Percentiles rank a stretch among this genome's conserved stretches.
These are phyloP conservation scores for Podilymbus podiceps DNA, from an alignment of 2,113 vertebrate genomes.

Conservation along the genomic window DNA sequence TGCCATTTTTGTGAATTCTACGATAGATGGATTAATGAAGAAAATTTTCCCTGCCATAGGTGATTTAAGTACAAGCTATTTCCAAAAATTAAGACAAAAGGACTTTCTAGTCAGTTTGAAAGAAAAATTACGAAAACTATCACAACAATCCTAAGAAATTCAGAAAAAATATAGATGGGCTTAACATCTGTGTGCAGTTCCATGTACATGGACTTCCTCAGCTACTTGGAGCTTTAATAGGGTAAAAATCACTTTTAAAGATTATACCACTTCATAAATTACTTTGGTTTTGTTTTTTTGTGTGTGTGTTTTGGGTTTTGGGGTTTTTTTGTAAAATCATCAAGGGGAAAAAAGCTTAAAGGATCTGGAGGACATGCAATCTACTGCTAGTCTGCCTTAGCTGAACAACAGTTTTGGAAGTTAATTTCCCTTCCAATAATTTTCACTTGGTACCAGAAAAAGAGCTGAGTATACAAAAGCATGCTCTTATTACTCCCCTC, in stretches of 20 bases:
- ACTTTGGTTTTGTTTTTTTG: too few species aligned
- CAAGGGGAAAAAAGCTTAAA: background rate
- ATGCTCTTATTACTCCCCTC: background rate
- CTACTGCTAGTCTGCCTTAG: background rate
- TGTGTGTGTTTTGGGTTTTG: too few species aligned
- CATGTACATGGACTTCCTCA: background rate
- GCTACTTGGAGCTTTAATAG: background rate
- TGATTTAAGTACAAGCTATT: background rate
- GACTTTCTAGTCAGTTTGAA: background rate
- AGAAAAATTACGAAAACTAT: background rate
- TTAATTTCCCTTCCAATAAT: background rate
- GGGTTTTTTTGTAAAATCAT: background rate
- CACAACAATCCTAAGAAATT: rapidly evolving
- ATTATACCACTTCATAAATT: background rate
- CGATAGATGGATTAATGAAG: background rate
- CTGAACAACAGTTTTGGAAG: background rate
- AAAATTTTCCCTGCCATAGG: background rate
- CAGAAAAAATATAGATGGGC: background rate
- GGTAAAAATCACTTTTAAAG: background rate
- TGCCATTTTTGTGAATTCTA: background rate
- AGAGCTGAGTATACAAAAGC: background rate
- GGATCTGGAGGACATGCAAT: background rate
- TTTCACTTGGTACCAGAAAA: background rate
- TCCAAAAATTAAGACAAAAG: background rate
- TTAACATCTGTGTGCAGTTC: background rate